Conservation (phyloP, 2,888 invertebrate species). For the Leucania comma region DNA sequence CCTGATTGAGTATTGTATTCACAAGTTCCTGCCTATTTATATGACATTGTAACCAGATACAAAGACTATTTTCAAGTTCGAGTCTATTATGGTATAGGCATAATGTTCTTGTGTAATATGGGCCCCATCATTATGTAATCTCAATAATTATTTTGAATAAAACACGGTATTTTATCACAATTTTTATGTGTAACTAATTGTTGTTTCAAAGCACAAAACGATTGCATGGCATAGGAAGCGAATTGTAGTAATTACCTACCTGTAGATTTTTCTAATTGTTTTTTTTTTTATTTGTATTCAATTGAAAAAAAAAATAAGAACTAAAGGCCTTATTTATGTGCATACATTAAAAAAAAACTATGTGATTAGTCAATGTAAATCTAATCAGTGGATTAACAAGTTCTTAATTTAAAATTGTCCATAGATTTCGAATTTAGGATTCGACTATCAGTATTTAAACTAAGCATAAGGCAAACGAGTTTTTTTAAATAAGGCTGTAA, state of each 20-base stretch:
- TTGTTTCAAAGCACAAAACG: not conserved
- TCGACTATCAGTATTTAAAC: too few species aligned
- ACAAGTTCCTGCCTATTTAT: conserved; percentile 43
- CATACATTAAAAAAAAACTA: too few species aligned
- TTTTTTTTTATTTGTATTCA: not conserved
- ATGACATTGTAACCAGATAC: conserved; percentile 51
- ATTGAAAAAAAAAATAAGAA: not conserved
- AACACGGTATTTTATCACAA: not conserved
- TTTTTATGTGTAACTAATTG: not conserved
- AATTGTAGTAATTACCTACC: not conserved
- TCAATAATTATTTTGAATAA: not conserved
- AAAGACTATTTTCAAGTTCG: conserved; percentile 35
- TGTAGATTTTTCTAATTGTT: not conserved
- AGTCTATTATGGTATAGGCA: not conserved
- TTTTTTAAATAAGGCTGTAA: not conserved
- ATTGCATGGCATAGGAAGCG: not conserved
- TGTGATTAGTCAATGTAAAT: too few species aligned
- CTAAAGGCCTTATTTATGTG: not conserved
- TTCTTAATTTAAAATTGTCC: too few species aligned
- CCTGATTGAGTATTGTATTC: conserved; percentile 32
- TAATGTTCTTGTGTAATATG: not conserved
- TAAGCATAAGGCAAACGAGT: too few species aligned
- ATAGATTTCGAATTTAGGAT: too few species aligned
- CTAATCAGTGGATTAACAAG: too few species aligned
- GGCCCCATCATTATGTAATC: not conserved